phyloP scores from a whole-genome alignment of 2,113 vertebrate species.

The Myodes glareolus region DNA sequence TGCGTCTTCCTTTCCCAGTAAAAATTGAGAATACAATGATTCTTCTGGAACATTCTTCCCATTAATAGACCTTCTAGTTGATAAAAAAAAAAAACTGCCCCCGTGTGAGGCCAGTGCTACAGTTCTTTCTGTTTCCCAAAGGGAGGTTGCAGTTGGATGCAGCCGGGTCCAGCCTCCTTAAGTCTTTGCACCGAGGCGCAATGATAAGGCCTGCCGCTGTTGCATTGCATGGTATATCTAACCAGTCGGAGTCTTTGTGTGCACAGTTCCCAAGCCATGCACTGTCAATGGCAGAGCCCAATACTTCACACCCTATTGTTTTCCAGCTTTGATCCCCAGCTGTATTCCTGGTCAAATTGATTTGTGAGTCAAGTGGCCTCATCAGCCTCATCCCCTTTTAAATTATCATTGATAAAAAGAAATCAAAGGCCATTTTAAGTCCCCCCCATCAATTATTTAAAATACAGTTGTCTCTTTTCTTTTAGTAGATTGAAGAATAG shows the following conservation, averaged over 20 bases:
- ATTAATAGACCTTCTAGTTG: conserved; percentile 48
- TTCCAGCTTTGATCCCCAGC: conserved; percentile 55
- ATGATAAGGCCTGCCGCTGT: conserved; percentile 29
- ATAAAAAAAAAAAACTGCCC: conserved; percentile 49
- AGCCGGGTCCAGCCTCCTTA: conserved; percentile 27
- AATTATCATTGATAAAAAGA: conserved; percentile 47
- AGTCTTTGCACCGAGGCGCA: conserved; percentile 44
- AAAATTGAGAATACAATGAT: conserved; percentile 49
- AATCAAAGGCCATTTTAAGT: conserved; percentile 34
- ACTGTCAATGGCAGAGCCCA: conserved; percentile 31
- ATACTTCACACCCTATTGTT: conserved; percentile 53
- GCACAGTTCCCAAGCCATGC: conserved; percentile 40
- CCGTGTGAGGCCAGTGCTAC: conserved; percentile 44
- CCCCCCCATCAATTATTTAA: conserved; percentile 37
- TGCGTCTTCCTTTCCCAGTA: conserved; percentile 58
- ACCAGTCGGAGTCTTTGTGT: conserved; percentile 17
- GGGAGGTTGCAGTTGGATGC: conserved; percentile 16
- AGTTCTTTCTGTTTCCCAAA: conserved; percentile 51
- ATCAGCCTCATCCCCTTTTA: conserved; percentile 30
- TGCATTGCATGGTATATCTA: background rate
- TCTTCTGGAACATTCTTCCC: background rate
- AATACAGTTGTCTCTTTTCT: conserved; percentile 34
- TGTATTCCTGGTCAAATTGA: conserved; percentile 55
- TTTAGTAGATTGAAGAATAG: conserved; percentile 56
- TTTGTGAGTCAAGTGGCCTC: conserved; percentile 59